Percentiles rank a stretch among this genome's conserved stretches.
Conservation (phyloP, 2,797 vertebrate genomes). For the Poecilia gillii region DNA sequence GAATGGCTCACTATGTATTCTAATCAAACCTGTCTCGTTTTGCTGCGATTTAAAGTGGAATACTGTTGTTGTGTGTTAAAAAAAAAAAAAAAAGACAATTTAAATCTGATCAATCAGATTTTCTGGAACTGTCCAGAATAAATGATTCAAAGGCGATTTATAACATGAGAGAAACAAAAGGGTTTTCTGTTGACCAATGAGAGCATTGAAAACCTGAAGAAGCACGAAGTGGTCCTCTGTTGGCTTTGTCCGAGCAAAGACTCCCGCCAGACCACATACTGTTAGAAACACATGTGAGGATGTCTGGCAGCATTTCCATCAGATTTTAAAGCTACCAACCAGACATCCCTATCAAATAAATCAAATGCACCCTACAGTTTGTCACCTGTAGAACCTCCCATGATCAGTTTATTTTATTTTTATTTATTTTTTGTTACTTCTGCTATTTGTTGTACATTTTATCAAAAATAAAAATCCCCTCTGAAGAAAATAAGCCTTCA, state of each 20-base stretch:
- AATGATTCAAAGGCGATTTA: not conserved
- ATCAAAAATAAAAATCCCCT: not conserved
- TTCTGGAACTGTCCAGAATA: not conserved
- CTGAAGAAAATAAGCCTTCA: not conserved
- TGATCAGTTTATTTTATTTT: not conserved
- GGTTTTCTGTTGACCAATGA: constrained; percentile 60
- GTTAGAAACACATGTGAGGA: constrained; percentile 1
- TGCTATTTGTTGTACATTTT: not conserved
- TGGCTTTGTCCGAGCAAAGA: constrained; percentile 68
- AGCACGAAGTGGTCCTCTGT: constrained; percentile 56
- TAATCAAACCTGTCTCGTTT: constrained; percentile 47
- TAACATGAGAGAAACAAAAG: constrained; percentile 63
- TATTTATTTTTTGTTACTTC: not conserved
- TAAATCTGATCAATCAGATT: not conserved
- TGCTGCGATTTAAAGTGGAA: constrained; percentile 26
- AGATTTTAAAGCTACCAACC: not conserved
- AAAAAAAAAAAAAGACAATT: not conserved
- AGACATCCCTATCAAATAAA: not conserved
- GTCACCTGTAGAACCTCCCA: not conserved
- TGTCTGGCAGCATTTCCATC: not conserved
- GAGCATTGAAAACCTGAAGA: constrained; percentile 41
- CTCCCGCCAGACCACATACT: constrained; percentile 30
- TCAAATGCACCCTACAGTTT: not conserved
- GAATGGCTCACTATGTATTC: constrained; percentile 76
- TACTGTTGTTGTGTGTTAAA: not conserved